phyloP scores from a whole-genome alignment of 2,113 vertebrate species.

The Sorex fumeus region DNA sequence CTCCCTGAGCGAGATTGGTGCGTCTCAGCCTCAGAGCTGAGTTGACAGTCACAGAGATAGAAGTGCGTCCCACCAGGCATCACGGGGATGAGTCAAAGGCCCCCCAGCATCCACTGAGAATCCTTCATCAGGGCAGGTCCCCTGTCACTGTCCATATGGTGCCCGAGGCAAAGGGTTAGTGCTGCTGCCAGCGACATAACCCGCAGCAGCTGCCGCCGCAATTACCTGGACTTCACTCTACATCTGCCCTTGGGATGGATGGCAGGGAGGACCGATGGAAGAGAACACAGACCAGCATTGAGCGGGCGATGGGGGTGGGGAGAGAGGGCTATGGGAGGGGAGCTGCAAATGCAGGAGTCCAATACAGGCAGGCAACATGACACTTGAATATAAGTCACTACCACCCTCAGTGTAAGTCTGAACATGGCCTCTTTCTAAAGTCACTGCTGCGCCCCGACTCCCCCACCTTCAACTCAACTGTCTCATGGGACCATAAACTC shows the following conservation, averaged over 20 bases:
- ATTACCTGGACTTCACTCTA: constrained; percentile 53
- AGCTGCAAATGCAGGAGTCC: neutral
- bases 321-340: neutral
- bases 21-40: neutral
- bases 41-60: neutral
- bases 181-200: constrained; percentile 37
- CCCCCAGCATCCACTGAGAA: neutral
- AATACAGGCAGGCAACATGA: neutral
- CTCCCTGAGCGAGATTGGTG: constrained; percentile 68
- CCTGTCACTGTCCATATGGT: constrained; percentile 73
- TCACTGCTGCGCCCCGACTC: neutral
- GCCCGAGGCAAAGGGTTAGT: constrained; percentile 77
- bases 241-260: constrained; percentile 38
- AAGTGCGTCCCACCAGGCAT: neutral
- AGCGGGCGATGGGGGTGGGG: neutral
- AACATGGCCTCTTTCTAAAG: neutral
- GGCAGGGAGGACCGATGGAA: constrained; percentile 1
- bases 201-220: constrained; percentile 35
- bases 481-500: neutral
- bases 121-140: constrained; percentile 50
- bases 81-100: constrained; percentile 26
- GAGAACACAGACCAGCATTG: neutral
- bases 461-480: neutral
- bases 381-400: neutral
- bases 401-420: neutral